Evolutionary conservation across 2,797 vertebrate species (phyloP).

Genomic region (Pseudomugil gertrudae): DNA sequence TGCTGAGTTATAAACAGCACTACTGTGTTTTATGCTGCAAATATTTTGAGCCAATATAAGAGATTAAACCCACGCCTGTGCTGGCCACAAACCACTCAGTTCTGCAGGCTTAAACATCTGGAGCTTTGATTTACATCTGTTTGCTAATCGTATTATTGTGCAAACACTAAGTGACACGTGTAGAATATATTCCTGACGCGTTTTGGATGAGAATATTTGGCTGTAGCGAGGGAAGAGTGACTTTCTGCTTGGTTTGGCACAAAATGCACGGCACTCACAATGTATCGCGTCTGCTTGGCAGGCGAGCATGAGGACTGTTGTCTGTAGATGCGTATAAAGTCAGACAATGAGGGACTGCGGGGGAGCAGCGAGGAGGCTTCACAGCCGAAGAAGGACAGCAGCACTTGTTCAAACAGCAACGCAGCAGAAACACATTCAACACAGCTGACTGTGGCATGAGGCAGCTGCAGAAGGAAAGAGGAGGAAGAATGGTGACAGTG

Average conservation of each 20-base stretch:
- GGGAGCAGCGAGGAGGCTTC: slow-evolving; percentile 74
- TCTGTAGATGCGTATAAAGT: slow-evolving; percentile 91
- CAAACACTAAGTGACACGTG: slow-evolving; percentile 31
- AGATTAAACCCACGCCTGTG: slow-evolving; percentile 22
- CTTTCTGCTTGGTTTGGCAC: slow-evolving; percentile 12
- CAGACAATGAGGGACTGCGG: slow-evolving; percentile 87
- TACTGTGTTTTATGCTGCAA: neutral
- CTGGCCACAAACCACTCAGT: slow-evolving; percentile 14
- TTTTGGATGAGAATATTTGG: slow-evolving; percentile 16
- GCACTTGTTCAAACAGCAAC: slow-evolving; percentile 90
- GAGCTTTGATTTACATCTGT: slow-evolving; percentile 39
- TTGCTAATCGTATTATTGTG: slow-evolving; percentile 38
- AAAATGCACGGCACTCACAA: slow-evolving; percentile 85
- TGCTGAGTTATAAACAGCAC: neutral
- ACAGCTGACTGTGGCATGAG: slow-evolving; percentile 89
- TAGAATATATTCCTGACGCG: slow-evolving; percentile 12
- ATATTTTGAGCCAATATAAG: slow-evolving; percentile 24
- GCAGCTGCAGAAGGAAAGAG: slow-evolving; percentile 82
- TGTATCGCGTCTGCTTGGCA: slow-evolving; percentile 88
- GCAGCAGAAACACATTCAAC: slow-evolving; percentile 88
- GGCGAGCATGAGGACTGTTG: slow-evolving; percentile 75
- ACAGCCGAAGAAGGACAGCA: slow-evolving; percentile 83
- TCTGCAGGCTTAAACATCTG: slow-evolving; percentile 30
- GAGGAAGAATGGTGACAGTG: slow-evolving; percentile 11
- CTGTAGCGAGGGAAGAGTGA: slow-evolving; percentile 16